A percentile compares a stretch with the other conserved stretches of the same genome.
Conservation (phyloP, 2,113 vertebrate species). For the Myotis brandtii region DNA sequence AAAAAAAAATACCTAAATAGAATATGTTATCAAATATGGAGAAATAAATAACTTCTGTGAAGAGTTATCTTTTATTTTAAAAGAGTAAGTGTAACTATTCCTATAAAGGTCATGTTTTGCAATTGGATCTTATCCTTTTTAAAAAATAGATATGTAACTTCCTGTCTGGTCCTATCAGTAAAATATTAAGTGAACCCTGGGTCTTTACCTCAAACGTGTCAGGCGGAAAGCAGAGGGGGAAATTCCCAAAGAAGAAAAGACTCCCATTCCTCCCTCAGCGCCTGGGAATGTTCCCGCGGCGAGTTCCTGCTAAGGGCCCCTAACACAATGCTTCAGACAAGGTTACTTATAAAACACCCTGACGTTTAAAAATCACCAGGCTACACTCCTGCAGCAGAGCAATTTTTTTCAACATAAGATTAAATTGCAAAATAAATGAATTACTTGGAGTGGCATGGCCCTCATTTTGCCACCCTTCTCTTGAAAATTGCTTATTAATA, state of each 20-base stretch:
- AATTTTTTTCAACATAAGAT: constrained; percentile 93
- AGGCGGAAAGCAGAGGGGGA: constrained; percentile 52
- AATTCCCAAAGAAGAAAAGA: constrained; percentile 59
- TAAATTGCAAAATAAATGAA: constrained; percentile 98
- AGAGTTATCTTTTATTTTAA: background rate
- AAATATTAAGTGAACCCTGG: constrained; percentile 58
- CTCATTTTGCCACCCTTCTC: constrained; percentile 90
- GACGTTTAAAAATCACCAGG: constrained; percentile 96
- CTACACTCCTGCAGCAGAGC: constrained; percentile 87
- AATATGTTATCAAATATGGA: background rate
- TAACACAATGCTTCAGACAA: constrained; percentile 87
- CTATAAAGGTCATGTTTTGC: constrained; percentile 27
- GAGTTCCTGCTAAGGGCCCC: constrained; percentile 78
- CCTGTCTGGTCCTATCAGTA: background rate
- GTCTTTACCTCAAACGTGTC: constrained; percentile 48
- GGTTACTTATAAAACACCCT: constrained; percentile 88
- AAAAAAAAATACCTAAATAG: background rate
- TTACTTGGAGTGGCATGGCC: constrained; percentile 93
- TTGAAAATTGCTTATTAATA: constrained; percentile 95
- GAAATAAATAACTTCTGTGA: background rate
- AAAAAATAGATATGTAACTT: background rate
- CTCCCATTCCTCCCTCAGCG: constrained; percentile 61
- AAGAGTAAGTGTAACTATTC: constrained; percentile 5
- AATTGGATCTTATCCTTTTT: background rate
- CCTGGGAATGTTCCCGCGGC: constrained; percentile 77